A percentile compares a stretch with the other conserved stretches of the same genome.
These are phyloP conservation scores for Leucoraja erinaceus DNA, from an alignment of 2,113 vertebrate genomes.

Conservation along the genomic window DNA sequence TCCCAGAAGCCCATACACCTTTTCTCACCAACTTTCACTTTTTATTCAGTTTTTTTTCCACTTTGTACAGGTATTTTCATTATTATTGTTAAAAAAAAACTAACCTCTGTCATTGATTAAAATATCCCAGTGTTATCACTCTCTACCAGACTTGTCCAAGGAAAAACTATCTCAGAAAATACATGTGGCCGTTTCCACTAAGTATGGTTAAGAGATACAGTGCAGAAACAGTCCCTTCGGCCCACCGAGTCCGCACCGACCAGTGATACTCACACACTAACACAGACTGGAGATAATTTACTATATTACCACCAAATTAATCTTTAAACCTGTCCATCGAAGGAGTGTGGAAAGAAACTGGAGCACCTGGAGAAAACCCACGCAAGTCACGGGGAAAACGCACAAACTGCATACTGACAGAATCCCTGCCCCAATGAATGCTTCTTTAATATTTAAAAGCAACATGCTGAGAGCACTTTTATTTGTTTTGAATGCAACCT, in stretches of 20 bases:
- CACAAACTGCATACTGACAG: neutral
- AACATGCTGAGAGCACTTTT: neutral
- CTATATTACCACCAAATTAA: too few species aligned
- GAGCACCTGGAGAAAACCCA: too few species aligned
- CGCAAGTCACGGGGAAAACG: too few species aligned
- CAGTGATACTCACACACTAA: too few species aligned
- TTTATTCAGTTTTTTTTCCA: too few species aligned
- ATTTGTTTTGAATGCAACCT: neutral
- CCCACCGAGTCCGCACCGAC: too few species aligned
- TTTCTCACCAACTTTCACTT: neutral
- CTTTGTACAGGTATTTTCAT: neutral
- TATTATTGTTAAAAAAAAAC: neutral
- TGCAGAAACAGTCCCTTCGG: too few species aligned
- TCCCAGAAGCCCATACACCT: neutral
- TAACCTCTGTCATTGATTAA: neutral
- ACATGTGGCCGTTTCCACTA: neutral
- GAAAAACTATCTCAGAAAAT: neutral
- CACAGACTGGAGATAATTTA: too few species aligned
- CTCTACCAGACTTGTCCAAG: neutral
- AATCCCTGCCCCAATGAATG: neutral
- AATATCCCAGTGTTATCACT: neutral
- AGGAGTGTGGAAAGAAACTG: too few species aligned
- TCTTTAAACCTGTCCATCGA: too few species aligned
- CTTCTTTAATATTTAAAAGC: neutral
- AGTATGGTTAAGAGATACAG: too few species aligned